Percentiles rank a stretch among this genome's conserved stretches.
Evolutionary conservation across 2,797 vertebrate genomes (phyloP).

Genomic region (Discoglossus pictus): DNA sequence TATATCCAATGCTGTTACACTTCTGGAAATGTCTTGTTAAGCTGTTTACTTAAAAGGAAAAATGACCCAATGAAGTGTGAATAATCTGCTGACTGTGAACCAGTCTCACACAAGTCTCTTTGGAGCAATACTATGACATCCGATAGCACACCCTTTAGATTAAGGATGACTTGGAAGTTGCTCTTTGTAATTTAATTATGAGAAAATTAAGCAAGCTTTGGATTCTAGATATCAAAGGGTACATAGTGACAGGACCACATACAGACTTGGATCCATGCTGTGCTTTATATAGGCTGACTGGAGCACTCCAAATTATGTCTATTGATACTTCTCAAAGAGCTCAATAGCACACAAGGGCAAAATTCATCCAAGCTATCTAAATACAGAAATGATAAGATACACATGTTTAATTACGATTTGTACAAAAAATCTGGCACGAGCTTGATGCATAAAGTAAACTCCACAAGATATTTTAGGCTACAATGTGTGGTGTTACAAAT

Average conservation of each 20-base stretch:
- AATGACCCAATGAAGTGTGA: constrained; percentile 9
- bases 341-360: neutral
- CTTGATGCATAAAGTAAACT: constrained; percentile 3
- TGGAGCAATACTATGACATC: constrained; percentile 28
- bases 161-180: neutral
- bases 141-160: constrained; percentile 20
- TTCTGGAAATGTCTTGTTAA: constrained; percentile 24
- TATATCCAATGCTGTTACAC: constrained; percentile 30
- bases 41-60: constrained; percentile 34
- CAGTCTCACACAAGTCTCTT: constrained; percentile 7
- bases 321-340: neutral
- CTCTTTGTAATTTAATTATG: constrained; percentile 25
- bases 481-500: too few species aligned
- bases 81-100: constrained; percentile 21
- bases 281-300: neutral
- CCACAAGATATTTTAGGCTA: neutral
- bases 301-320: neutral
- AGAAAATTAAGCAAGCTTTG: constrained; percentile 14
- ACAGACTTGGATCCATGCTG: constrained; percentile 7
- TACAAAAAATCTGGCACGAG: neutral
- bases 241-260: constrained; percentile 37
- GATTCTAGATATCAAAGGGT: constrained; percentile 24
- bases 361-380: constrained; percentile 21
- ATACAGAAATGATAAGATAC: constrained; percentile 25
- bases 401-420: constrained; percentile 12